Evolutionary conservation across 2,113 vertebrate species (phyloP).

Genomic region (Cyprinodon brontotheroides): DNA sequence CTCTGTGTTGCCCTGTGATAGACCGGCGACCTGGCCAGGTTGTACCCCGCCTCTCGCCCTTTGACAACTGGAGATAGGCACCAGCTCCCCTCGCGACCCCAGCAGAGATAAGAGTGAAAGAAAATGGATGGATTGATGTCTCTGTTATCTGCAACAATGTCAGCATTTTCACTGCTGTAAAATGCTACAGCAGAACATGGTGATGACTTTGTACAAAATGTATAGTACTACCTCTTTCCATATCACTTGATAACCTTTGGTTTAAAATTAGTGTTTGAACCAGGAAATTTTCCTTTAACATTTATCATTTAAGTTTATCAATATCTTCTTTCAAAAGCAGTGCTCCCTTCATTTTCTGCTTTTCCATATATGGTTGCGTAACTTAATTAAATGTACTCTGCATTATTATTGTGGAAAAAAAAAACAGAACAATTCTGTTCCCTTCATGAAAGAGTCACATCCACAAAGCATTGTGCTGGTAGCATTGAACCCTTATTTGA

Average conservation of each 20-base stretch:
- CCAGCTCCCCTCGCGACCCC: no score
- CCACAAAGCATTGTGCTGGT: background rate
- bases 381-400: background rate
- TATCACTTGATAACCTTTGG: background rate
- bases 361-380: no score
- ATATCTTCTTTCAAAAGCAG: background rate
- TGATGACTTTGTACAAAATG: background rate
- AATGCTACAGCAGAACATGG: background rate
- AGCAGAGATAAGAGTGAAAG: no score
- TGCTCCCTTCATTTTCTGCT: background rate
- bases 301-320: no score
- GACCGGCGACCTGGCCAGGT: no score
- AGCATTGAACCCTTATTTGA: background rate
- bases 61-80: no score
- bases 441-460: background rate
- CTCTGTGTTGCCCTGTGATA: no score
- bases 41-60: no score
- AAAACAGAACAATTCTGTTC: background rate
- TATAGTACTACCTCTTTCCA: background rate
- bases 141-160: background rate
- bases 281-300: background rate
- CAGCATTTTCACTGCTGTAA: background rate
- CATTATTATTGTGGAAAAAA: no score
- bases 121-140: no score
- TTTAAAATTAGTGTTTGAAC: background rate